These are phyloP conservation scores for Psix sp. DNA, from an alignment of 1,140 invertebrate genomes.

Conservation along the genomic window DNA sequence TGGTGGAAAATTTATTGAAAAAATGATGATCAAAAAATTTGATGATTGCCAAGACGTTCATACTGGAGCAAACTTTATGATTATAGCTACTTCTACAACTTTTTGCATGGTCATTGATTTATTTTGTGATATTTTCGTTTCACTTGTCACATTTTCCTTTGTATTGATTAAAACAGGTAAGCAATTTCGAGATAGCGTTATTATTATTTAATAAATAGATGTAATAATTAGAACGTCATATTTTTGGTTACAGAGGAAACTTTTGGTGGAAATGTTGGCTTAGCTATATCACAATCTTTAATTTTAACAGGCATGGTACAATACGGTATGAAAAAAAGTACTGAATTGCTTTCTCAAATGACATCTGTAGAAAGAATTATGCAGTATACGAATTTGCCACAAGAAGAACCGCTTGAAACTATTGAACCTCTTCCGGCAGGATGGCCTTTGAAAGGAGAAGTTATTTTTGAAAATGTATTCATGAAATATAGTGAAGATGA, in stretches of 20 bases:
- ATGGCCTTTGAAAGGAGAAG: constrained; percentile 74
- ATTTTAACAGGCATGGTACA: constrained; percentile 88
- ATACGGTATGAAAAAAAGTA: constrained; percentile 88
- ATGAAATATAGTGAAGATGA: constrained; percentile 82
- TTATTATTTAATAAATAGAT: no score
- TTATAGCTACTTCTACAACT: constrained; percentile 77
- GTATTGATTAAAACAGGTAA: constrained; percentile 69
- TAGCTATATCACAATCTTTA: constrained; percentile 90
- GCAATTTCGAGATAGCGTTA: no score
- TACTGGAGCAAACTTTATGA: constrained; percentile 81
- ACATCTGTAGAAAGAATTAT: constrained; percentile 88
- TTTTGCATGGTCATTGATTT: constrained; percentile 75
- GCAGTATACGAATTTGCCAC: constrained; percentile 84
- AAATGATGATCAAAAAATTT: constrained; percentile 84
- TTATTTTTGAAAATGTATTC: constrained; percentile 80
- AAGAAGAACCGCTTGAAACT: constrained; percentile 76
- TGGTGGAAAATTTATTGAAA: constrained; percentile 78
- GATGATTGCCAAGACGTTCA: constrained; percentile 82
- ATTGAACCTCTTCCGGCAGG: constrained; percentile 64
- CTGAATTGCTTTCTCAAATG: constrained; percentile 85
- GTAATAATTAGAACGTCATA: not conserved
- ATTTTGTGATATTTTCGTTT: constrained; percentile 61
- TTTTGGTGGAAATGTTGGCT: constrained; percentile 83
- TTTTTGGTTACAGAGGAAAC: constrained; percentile 34
- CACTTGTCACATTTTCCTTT: constrained; percentile 69